Evolutionary conservation across 2,797 vertebrate species (phyloP).

Genomic region (Emys orbicularis): DNA sequence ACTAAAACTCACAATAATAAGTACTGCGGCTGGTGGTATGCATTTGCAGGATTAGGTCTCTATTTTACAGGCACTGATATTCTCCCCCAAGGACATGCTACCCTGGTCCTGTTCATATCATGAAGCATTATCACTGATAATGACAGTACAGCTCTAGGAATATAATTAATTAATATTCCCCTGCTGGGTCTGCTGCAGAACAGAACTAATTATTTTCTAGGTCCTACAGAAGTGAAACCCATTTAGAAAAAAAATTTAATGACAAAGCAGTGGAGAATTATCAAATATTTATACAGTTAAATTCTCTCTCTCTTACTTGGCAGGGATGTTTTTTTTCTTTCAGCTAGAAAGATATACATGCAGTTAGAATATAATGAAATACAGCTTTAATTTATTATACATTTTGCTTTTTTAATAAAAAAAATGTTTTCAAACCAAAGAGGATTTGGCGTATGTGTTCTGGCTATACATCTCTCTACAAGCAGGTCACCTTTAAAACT

Average conservation of each 20-base stretch:
- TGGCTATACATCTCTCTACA: background rate
- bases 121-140: background rate
- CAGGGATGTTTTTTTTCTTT: background rate
- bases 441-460: accelerated
- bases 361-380: background rate
- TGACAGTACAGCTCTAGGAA: slow-evolving; percentile 60
- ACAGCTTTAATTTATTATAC: background rate
- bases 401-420: background rate
- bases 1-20: background rate
- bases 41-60: background rate
- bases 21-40: background rate
- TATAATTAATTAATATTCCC: slow-evolving; percentile 39
- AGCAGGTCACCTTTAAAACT: background rate
- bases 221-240: slow-evolving; percentile 19
- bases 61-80: background rate
- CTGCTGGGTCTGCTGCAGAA: slow-evolving; percentile 12
- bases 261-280: background rate
- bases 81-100: slow-evolving; percentile 5
- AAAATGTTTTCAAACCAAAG: background rate
- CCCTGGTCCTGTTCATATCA: slow-evolving; percentile 15
- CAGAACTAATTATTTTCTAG: background rate
- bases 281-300: background rate
- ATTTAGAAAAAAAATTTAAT: background rate
- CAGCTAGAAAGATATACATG: background rate
- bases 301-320: background rate